These are phyloP conservation scores for Nematostella vectensis DNA, from an alignment of 92 coral and sea anemone genomes.

Conservation along the genomic window DNA sequence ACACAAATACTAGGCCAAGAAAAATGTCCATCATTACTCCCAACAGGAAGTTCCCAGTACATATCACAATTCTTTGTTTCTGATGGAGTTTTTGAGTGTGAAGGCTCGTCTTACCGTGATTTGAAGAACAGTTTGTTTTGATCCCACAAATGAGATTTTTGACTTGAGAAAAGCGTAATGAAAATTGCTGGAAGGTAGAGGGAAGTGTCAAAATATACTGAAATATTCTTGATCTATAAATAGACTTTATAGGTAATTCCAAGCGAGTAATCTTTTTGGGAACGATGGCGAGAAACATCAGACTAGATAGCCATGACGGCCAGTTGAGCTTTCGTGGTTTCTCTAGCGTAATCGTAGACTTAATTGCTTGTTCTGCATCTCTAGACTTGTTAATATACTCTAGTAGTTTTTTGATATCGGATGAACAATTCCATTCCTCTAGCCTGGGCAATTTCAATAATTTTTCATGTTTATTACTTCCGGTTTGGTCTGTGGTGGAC, in stretches of 20 bases:
- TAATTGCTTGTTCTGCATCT: not conserved
- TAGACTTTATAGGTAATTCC: not conserved
- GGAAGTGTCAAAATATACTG: constrained; percentile 16
- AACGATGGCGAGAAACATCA: too few relatives aligned
- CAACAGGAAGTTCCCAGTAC: constrained; percentile 12
- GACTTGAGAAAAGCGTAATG: constrained; percentile 11
- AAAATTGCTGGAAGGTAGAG: constrained; percentile 9
- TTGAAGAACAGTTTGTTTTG: not conserved
- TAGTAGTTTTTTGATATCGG: constrained; percentile 5
- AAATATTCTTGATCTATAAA: constrained; percentile 3
- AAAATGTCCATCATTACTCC: constrained; percentile 42
- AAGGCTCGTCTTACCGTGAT: not conserved
- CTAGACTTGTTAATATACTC: constrained; percentile 3
- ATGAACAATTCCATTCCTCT: not conserved
- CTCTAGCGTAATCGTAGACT: not conserved
- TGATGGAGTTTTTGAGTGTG: constrained; percentile 3
- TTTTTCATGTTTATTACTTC: not conserved
- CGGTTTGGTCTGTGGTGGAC: too few relatives aligned
- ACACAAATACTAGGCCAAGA: constrained; percentile 51
- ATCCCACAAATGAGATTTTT: not conserved
- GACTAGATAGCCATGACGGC: not conserved
- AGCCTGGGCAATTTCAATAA: not conserved
- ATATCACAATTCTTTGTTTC: constrained; percentile 11
- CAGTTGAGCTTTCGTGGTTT: not conserved
- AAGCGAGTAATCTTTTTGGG: too few relatives aligned